Base-by-base conservation (phyloP, 2,797 vertebrate species). In the Choloepus didactylus region DNA sequence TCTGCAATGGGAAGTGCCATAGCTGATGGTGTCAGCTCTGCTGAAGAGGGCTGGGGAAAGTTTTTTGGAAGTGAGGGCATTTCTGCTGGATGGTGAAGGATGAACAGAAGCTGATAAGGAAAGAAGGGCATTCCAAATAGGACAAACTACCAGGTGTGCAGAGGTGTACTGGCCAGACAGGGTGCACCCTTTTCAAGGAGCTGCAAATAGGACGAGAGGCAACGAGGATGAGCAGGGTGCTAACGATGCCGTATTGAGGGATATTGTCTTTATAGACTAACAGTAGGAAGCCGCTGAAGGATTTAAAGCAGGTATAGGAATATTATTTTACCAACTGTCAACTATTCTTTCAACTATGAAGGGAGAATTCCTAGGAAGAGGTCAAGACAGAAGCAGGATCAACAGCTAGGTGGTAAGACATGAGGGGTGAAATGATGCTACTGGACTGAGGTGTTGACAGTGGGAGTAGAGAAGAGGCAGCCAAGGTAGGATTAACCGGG, bases 271-370 rank as follows among this genome's bases (percentile, higher is more conserved):
- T 11, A 5, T 29, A 56, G 18, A 21, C n/a, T 38, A 80, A 62
- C 49, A 54, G 2, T 27, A 31, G 54, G 72, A 80, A 93, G 49
- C 27, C 82, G 21, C 27, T 18, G 15, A 46, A 62, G 56, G 72
- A 41, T 69, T 81, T 75, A 10, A 91, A 81, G n/a, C 31, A 29
- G n/a, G 11, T 12, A 27, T 6, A 56, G 51, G 80, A 62, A 59
- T 88, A 49, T 23, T 92, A 54, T 31, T 92, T 64, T 64, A 44
- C 49, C 59, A 77, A 23, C 18, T 51, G 38, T 73, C 64, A 87
- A 2, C 27, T 16, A 4, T 91, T 59, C 44, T 72, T 11, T 91
- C 46, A 66, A 23, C 15, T 46, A 0, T 46, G 82, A 15, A 18
- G 85, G 62, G 70, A n/a, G 84, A 88, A 64, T 73, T 49, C 49